phyloP scores from a whole-genome alignment of 2,797 vertebrate genomes.

The Rallus crepitans region DNA sequence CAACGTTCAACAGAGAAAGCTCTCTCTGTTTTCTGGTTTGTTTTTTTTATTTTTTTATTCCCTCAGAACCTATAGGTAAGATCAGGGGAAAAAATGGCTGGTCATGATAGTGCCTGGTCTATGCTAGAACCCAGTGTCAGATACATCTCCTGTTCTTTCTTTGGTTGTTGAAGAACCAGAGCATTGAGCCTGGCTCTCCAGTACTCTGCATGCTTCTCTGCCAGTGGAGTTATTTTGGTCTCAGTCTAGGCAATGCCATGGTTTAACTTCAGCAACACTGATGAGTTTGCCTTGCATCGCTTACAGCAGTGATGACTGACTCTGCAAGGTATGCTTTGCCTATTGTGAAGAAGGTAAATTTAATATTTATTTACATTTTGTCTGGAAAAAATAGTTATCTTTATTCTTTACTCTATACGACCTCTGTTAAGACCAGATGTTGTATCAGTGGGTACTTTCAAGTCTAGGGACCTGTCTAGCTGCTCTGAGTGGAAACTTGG shows the following conservation, averaged over 20 bases:
- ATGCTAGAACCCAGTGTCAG: not conserved
- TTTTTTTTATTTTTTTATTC: too few relatives aligned
- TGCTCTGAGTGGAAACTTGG: not conserved
- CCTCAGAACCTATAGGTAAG: not conserved
- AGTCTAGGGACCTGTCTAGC: not conserved
- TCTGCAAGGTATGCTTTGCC: not conserved
- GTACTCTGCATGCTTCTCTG: not conserved
- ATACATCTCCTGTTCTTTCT: not conserved
- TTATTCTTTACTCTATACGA: not conserved
- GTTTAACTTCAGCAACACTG: not conserved
- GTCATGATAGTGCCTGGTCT: not conserved
- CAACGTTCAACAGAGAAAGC: not conserved
- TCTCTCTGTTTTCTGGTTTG: too few relatives aligned
- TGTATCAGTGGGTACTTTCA: not conserved
- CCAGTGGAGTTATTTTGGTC: not conserved
- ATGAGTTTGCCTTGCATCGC: not conserved
- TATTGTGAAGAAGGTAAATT: not conserved
- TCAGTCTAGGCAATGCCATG: accelerated
- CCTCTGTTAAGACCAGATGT: not conserved
- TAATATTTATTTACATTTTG: not conserved
- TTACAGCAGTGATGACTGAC: not conserved
- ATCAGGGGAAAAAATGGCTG: not conserved
- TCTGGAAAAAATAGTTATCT: not conserved
- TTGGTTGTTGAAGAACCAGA: not conserved
- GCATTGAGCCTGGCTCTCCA: not conserved